Conservation (phyloP, 64 coral and sea anemone species). For the Porites lutea region DNA sequence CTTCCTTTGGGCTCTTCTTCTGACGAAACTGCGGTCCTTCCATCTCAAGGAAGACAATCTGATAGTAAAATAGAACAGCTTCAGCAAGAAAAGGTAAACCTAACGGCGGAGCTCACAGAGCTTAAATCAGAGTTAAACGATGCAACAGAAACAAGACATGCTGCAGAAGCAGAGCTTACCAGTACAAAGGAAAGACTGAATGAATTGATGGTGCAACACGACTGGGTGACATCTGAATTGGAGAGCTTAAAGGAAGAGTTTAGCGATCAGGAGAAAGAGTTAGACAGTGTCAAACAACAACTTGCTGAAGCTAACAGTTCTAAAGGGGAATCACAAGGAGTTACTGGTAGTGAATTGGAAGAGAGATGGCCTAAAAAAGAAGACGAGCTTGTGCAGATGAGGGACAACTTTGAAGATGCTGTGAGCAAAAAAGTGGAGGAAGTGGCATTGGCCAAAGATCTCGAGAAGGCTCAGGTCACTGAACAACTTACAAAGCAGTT, state of each 20-base stretch:
- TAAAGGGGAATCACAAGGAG: neutral
- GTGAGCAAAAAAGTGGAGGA: constrained; percentile 47
- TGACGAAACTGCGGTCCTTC: neutral
- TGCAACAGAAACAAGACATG: neutral
- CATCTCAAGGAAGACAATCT: constrained; percentile 25
- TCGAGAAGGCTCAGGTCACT: constrained; percentile 57
- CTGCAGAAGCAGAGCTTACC: constrained; percentile 16
- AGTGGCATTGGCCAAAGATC: constrained; percentile 60
- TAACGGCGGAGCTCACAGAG: neutral
- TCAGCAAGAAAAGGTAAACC: neutral
- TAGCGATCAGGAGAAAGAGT: constrained; percentile 45
- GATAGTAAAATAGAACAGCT: constrained; percentile 19
- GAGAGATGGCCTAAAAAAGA: constrained; percentile 4
- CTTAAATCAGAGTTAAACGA: constrained; percentile 17
- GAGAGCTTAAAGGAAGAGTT: constrained; percentile 76
- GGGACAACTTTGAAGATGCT: constrained; percentile 51
- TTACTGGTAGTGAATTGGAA: neutral
- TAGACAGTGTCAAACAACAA: constrained; percentile 44
- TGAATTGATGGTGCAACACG: constrained; percentile 45
- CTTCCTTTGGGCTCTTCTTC: neutral
- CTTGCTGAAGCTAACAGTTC: constrained; percentile 17
- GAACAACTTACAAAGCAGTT: constrained; percentile 71
- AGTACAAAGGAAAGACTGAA: constrained; percentile 44
- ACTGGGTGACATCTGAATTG: constrained; percentile 78
- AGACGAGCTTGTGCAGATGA: constrained; percentile 39